These are phyloP conservation scores for Rallus limicola DNA, from an alignment of 2,113 vertebrate species.

Conservation along the genomic window DNA sequence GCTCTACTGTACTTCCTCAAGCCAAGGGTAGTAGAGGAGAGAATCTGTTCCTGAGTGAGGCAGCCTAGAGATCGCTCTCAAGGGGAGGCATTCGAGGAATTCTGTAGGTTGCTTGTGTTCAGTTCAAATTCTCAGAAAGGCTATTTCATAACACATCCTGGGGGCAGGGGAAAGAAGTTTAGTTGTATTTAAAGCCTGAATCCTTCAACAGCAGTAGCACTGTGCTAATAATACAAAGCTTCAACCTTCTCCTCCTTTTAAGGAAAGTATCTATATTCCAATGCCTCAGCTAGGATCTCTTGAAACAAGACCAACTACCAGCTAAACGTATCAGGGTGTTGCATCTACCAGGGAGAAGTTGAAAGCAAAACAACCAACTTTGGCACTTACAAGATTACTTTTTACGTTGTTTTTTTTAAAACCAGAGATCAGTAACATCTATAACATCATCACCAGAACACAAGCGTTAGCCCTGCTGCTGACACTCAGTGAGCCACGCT, in stretches of 20 bases:
- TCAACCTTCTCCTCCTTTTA: not conserved
- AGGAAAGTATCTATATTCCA: not conserved
- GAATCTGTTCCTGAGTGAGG: not conserved
- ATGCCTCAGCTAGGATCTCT: not conserved
- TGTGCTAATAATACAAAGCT: not conserved
- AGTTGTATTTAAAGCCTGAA: constrained; percentile 2
- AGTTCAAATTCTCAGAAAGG: constrained; percentile 30
- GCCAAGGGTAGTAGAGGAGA: not conserved
- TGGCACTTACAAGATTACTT: not conserved
- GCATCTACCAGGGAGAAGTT: not conserved
- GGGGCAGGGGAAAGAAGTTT: not conserved
- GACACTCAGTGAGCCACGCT: not conserved
- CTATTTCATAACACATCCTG: not conserved
- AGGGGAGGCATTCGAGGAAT: constrained; percentile 46
- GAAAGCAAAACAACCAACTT: not conserved
- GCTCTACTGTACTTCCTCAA: not conserved
- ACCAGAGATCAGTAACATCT: not conserved
- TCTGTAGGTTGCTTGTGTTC: constrained; percentile 56
- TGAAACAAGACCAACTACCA: not conserved
- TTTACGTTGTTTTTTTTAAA: not conserved
- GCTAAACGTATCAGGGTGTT: not conserved
- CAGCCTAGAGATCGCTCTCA: not conserved
- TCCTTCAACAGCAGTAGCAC: not conserved
- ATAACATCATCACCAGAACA: not conserved
- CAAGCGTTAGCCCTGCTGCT: not conserved